These are phyloP conservation scores for Pardalotus punctatus DNA, from an alignment of 2,113 vertebrate species.

Conservation along the genomic window DNA sequence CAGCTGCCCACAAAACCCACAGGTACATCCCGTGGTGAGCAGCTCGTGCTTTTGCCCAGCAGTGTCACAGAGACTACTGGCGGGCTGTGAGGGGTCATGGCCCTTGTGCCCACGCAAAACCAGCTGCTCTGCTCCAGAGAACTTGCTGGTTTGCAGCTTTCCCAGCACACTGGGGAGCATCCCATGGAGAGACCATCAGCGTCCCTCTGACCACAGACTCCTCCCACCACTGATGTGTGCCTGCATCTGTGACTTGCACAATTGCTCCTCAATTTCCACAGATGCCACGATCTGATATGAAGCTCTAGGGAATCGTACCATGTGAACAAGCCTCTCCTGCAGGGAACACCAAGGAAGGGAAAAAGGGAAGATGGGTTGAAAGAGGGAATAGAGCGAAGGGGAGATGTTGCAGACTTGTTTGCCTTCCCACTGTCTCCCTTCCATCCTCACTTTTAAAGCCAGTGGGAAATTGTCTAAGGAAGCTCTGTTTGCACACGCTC, in stretches of 20 bases:
- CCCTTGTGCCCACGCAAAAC: background rate
- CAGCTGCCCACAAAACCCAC: background rate
- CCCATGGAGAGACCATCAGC: fast-evolving
- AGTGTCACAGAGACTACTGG: background rate
- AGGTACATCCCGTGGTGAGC: no score
- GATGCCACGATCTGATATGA: fast-evolving
- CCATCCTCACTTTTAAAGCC: background rate
- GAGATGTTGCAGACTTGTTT: background rate
- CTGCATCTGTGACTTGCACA: background rate
- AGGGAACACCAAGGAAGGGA: background rate
- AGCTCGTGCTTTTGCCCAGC: background rate
- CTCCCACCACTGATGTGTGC: background rate
- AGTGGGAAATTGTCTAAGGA: background rate
- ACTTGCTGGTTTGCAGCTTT: background rate
- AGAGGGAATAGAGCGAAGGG: background rate
- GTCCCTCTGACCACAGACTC: fast-evolving
- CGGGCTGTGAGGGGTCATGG: background rate
- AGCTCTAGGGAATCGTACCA: background rate
- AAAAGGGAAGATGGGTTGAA: background rate
- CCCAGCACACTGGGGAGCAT: background rate
- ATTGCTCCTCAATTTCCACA: fast-evolving
- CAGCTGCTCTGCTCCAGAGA: background rate
- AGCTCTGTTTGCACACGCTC: background rate
- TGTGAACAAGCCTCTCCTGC: background rate
- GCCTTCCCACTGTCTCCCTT: background rate